phyloP scores from a whole-genome alignment of 1,140 invertebrate genomes.

The Wasmannia auropunctata region DNA sequence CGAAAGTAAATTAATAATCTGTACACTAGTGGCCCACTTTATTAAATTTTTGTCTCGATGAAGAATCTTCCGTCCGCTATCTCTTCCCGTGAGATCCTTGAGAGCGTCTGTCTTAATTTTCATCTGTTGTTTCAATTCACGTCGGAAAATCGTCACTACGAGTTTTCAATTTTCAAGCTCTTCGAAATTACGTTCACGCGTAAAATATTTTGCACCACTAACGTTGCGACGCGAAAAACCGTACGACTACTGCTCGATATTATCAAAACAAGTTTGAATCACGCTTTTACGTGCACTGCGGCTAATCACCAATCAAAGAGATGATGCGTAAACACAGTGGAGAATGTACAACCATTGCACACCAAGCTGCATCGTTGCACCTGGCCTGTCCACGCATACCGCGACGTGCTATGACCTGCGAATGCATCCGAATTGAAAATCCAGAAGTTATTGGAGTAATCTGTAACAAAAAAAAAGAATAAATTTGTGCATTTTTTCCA shows the following conservation, averaged over 20 bases:
- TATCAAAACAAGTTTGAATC: neutral
- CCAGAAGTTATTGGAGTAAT: neutral
- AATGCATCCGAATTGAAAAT: slow-evolving; percentile 35
- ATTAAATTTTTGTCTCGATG: slow-evolving; percentile 14
- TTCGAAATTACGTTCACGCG: neutral
- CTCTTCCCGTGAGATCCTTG: neutral
- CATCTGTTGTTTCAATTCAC: neutral
- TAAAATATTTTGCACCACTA: neutral
- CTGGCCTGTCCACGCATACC: neutral
- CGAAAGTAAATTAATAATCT: slow-evolving; percentile 37
- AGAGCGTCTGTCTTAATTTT: slow-evolving; percentile 2
- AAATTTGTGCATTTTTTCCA: neutral
- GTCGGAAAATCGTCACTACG: neutral
- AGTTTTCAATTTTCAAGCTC: neutral
- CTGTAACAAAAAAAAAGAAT: slow-evolving; percentile 60
- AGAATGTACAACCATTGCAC: neutral
- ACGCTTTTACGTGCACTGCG: neutral
- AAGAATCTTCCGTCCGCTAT: neutral
- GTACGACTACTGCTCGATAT: neutral
- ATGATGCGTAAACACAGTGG: neutral
- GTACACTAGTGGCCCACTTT: slow-evolving; percentile 54
- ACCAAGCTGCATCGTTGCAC: neutral
- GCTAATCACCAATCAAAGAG: neutral
- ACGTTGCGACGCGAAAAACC: neutral
- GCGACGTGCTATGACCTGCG: slow-evolving; percentile 5